Evolutionary conservation across 2,888 invertebrate species (phyloP), one percentile per base, ranked within the genome.

Genomic region (Myopa testacea): DNA sequence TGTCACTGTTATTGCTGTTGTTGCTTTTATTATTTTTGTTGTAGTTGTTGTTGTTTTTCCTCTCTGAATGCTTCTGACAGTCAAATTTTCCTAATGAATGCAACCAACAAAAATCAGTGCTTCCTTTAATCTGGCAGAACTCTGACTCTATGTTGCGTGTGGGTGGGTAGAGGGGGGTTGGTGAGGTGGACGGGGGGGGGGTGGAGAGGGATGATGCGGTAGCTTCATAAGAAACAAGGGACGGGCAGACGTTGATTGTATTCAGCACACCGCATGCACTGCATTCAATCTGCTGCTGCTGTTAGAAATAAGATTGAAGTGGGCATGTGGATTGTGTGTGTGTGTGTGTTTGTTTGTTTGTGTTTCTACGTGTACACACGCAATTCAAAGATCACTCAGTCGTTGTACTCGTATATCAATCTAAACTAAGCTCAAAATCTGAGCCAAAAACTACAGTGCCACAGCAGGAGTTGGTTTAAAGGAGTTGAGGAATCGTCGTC

Each of bases 351-450:
- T 40, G 40, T 63, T 1, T 67, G 67, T 37, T 40, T 40, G 40
- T 67, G 67, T 4, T n/a, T n/a, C n/a, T n/a, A n/a, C n/a, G n/a
- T n/a, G n/a, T n/a, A n/a, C n/a, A n/a, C n/a, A n/a, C n/a, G 67
- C 40, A 67, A 67, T 38, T 67, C 67, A 40, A 67, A 67, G 67
- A 67, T 67, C 16, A n/a, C 67, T 16, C 38, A 67, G 67, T n/a
- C n/a, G 37, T 38, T 40, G 4, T 8, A 8, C 40, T 40, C 40
- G 40, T 40, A 8, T n/a, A n/a, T n/a, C n/a, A n/a, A 38, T 40
- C 37, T 40, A 40, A 67, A 67, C n/a, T 45, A 67, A 67, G 40
- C 19, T 38, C 7, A 38, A 40, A 67, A n/a, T 40, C 40, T 10
- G 38, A 67, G 8, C 10, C n/a, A 67, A n/a, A 67, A 67, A n/a